Evolutionary conservation across 2,113 vertebrate species (phyloP), one percentile per base, ranked within the genome.

Genomic region (Collichthys lucidus): DNA sequence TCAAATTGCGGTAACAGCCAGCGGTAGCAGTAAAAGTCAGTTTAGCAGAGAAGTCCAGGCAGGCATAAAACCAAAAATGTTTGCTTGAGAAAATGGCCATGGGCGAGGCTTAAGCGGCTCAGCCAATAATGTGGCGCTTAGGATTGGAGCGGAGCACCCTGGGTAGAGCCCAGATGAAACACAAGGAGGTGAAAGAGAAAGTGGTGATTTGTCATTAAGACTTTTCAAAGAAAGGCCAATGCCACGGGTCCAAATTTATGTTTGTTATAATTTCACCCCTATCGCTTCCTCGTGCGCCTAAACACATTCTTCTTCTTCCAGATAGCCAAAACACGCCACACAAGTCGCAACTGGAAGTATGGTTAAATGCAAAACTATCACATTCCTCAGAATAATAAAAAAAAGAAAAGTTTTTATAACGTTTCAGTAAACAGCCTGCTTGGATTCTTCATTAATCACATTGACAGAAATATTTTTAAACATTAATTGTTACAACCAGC

Each of bases 201-300:
- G 91, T 91, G 91, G 92, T 92, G 86, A 94, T 94, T 94, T 94
- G 93, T 94, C 94, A 94, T 94, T 94, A 93, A 79, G 89, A 87
- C 86, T 90, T 93, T 92, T 94, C 91, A 92, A 93, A 93, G 90
- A 89, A 90, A 88, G 86, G 78, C 82, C 84, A 78, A 88, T 87
- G 88, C 92, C 90, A 91, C 91, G 88, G 91, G 91, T 88, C 91
- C 90, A 93, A 93, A 91, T 94, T 93, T 86, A 86, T 84, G 79
- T 77, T 86, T 82, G 87, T 91, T 92, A 86, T 90, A 92, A 94
- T 84, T 91, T 79, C 67, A 77, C 76, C 76, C 80, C 66, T 68
- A 78, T 87, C 35, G 31, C 78, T 79, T 70, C 71, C 82, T 72
- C 56, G 68, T 81, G 66, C 57, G 63, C 52, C 50, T 47, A 55